Base-by-base conservation (phyloP, 2,888 invertebrate genomes). In the Drosophila meridionalis region DNA sequence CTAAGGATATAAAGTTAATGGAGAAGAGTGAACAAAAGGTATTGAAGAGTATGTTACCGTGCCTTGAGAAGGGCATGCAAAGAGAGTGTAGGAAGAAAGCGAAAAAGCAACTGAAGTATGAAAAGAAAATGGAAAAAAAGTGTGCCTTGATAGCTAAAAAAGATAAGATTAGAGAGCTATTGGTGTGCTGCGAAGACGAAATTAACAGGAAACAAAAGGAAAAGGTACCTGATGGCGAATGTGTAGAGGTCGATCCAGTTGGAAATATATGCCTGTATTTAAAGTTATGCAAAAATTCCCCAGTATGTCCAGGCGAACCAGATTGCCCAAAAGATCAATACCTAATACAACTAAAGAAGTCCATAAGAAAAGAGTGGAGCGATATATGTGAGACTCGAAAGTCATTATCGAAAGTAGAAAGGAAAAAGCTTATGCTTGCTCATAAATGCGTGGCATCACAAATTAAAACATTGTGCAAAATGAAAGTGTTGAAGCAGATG, bases 191-290 rank as follows among this genome's bases (percentile, higher is more conserved):
- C 4, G 14, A 52, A 11, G 20, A 11, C 4, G 9, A 30, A 50
- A 11, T 30, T 4, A 1, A 3, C 14, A 5, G 5, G 1, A n/a
- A 32, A 7, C 4, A 3, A 12, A 20, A 58, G 12, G 4, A 59
- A n/a, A 38, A 28, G 3, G 6, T 36, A 7, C 14, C 34, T 47
- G n/a, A 8, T 12, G 38, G 20, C 6, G 4, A 32, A 36, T 0
- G 4, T 36, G 26, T 7, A 12, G 14, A 55, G 2, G 3, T 14
- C 3, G 53, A 61, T 40, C 53, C 53, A 3, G 28, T 61, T 3
- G 26, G 26, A 43, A 61, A 53, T 7, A 34, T 61, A 32, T 61
- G 61, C 4, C 2, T 34, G 11, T 61, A 61, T 14, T 42, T 61
- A 9, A 11, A 53, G 11, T 34, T 34, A 3, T 34, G 61, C 34